Percentiles rank a stretch among this genome's conserved stretches.
Conservation (phyloP, 2,888 invertebrate genomes). For the Trisateles emortualis region DNA sequence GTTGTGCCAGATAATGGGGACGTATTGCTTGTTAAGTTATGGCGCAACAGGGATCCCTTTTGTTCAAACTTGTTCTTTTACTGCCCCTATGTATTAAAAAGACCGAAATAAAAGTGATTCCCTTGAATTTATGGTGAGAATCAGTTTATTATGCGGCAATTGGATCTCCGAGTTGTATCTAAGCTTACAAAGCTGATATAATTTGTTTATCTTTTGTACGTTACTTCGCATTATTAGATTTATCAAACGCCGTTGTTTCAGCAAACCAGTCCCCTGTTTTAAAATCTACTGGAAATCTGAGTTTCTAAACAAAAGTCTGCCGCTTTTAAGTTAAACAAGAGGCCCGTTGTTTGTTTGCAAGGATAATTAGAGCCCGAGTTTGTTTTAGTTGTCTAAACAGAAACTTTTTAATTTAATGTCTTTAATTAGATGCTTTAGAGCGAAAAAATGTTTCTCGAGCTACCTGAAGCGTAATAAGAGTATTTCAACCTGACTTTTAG, state of each 20-base stretch:
- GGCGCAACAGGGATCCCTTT: slow-evolving; percentile 21
- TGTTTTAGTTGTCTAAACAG: slow-evolving; percentile 15
- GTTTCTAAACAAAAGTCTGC: slow-evolving; percentile 23
- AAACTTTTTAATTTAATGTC: slow-evolving; percentile 11
- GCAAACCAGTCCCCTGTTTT: background rate
- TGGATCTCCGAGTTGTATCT: background rate
- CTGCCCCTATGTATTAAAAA: slow-evolving; percentile 14
- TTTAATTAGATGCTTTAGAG: slow-evolving; percentile 12
- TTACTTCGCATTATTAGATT: slow-evolving; percentile 14
- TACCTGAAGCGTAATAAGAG: no score
- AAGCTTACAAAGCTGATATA: background rate
- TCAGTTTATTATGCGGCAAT: slow-evolving; percentile 15
- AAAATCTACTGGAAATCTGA: background rate
- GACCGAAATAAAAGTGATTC: slow-evolving; percentile 19
- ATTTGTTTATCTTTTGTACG: background rate
- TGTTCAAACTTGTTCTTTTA: slow-evolving; percentile 34
- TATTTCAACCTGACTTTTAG: no score
- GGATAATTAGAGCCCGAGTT: slow-evolving; percentile 27
- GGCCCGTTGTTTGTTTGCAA: slow-evolving; percentile 17
- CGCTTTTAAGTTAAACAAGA: slow-evolving; percentile 29
- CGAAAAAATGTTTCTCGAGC: background rate
- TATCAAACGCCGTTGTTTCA: slow-evolving; percentile 4
- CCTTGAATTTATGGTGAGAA: slow-evolving; percentile 21
- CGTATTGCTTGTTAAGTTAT: slow-evolving; percentile 36
- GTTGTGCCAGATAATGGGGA: slow-evolving; percentile 29